Evolutionary conservation across 2,113 vertebrate species (phyloP).

Genomic region (Corythaixoides concolor): DNA sequence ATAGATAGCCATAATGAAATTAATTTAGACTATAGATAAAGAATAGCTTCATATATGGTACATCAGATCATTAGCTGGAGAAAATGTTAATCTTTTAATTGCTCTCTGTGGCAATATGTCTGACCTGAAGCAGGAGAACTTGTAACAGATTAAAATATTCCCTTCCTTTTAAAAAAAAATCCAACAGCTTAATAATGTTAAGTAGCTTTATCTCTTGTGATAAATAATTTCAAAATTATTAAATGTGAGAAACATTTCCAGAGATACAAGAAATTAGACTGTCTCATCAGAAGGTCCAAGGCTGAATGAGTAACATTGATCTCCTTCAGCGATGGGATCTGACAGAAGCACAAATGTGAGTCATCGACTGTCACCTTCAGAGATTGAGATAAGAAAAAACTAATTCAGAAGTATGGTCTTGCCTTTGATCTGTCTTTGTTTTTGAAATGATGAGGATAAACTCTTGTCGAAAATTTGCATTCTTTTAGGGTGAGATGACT

Average conservation of each 20-base stretch:
- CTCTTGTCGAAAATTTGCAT: neutral
- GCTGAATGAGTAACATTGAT: slow-evolving; percentile 59
- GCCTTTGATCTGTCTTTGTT: slow-evolving; percentile 59
- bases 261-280: slow-evolving; percentile 64
- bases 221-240: neutral
- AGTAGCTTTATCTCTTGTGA: neutral
- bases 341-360: slow-evolving; percentile 65
- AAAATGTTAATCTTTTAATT: slow-evolving; percentile 4
- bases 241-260: neutral
- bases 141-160: neutral
- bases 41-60: neutral
- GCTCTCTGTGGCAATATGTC: neutral
- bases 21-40: neutral
- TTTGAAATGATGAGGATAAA: neutral
- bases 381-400: slow-evolving; percentile 66
- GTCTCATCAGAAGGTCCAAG: slow-evolving; percentile 57
- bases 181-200: neutral
- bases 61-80: neutral
- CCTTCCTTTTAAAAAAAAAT: neutral
- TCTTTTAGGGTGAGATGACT: neutral
- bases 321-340: slow-evolving; percentile 37
- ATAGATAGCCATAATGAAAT: neutral
- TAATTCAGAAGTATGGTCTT: slow-evolving; percentile 4
- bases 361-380: slow-evolving; percentile 68
- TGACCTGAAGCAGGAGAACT: neutral